A percentile compares a stretch with the other conserved stretches of the same genome.
phyloP scores from a whole-genome alignment of 2,797 vertebrate genomes.

The Parambassis ranga region DNA sequence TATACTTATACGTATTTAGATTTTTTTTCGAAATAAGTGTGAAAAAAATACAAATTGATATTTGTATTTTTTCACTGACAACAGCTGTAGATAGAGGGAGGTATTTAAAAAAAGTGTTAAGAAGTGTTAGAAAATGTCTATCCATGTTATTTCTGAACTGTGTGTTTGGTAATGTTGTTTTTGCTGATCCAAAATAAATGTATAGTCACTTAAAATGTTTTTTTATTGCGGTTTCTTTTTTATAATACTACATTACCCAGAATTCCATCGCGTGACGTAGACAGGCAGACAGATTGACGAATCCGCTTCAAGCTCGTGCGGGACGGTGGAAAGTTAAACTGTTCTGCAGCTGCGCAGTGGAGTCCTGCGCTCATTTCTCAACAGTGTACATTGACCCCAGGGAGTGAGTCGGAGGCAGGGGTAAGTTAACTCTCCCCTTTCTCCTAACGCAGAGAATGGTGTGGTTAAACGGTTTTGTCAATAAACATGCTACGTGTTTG shows the following conservation, averaged over 20 bases:
- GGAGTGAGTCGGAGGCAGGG: constrained; percentile 7
- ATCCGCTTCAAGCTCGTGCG: constrained; percentile 5
- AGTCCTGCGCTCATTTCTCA: constrained; percentile 3
- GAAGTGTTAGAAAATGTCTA: neutral
- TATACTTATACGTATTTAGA: too few relatives aligned
- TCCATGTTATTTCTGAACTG: neutral
- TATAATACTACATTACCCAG: constrained; percentile 46
- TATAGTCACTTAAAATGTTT: neutral
- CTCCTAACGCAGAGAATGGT: too few relatives aligned
- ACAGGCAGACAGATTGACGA: constrained; percentile 12
- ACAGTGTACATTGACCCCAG: constrained; percentile 15
- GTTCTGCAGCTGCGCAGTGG: constrained; percentile 34
- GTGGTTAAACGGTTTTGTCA: too few relatives aligned
- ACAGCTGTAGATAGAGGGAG: neutral
- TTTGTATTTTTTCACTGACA: neutral
- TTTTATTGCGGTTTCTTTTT: too few relatives aligned
- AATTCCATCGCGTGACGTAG: rapidly evolving
- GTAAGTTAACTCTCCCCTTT: constrained; percentile 51
- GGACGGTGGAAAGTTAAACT: neutral
- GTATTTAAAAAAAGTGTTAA: neutral
- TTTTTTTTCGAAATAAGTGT: too few relatives aligned
- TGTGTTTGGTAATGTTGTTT: neutral
- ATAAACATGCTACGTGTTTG: too few relatives aligned
- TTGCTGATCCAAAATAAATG: neutral
- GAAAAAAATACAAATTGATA: too few relatives aligned